Evolutionary conservation across 2,113 vertebrate genomes (phyloP), one percentile per base, ranked within the genome.

Genomic region (Elachura formosa): DNA sequence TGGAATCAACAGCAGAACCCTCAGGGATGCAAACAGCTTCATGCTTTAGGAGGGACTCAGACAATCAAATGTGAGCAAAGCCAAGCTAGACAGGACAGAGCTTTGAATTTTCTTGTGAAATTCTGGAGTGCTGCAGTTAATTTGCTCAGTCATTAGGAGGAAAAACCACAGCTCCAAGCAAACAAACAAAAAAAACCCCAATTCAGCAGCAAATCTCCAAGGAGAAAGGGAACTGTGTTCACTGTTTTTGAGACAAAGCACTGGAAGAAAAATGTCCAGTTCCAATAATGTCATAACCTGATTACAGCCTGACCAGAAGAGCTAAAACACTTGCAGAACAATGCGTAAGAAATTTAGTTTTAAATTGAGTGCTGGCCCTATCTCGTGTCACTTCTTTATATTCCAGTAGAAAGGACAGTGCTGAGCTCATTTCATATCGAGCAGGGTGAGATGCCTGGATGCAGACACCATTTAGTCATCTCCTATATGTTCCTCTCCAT

Each of bases 401-500:
- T 41, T 89, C 49, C 63, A 94, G 77, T 2, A 55, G 95, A 87
- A 74, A 93, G 94, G 96, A 96, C 87, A 95, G 24, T 6, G 88
- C 95, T 25, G 79, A 89, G 72, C 95, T 96, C 95, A 79, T 87
- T 54, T 21, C 90, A 12, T 79, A 85, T 94, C 52, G 61, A 83
- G 97, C 78, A 95, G 96, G n/a, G n/a, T 2, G 90, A 92, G 97
- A 96, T 95, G 97, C 96, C 96, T 94, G 93, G 89, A 81, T 89
- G 95, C 91, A 97, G 96, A 94, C 96, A 97, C 97, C 96, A 96
- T 96, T 98, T 97, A 97, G 78, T 98, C 93, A 97, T 96, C 89
- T 58, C 96, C 46, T 95, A 78, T 51, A 84, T 84, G 41, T 82
- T 96, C 94, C 93, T 94, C 90, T 87, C 94, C 96, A 94, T 96